phyloP scores from a whole-genome alignment of 2,113 vertebrate species.

The Silurus glanis region DNA sequence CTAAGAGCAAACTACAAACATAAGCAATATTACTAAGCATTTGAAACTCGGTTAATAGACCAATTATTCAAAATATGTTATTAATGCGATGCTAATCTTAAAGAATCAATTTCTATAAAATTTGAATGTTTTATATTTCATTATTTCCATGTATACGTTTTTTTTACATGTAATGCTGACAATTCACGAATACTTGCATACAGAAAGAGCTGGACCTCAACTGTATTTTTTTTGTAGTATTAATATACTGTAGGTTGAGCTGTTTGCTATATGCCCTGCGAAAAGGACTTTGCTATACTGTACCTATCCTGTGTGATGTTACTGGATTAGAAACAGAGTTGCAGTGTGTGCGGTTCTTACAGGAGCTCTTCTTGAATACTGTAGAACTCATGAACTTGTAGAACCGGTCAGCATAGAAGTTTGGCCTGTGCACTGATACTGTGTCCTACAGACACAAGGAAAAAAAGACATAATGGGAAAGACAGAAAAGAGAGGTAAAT shows the following conservation, averaged over 20 bases:
- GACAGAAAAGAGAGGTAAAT: not conserved
- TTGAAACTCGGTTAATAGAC: not conserved
- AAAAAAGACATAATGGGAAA: not conserved
- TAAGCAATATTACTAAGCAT: not conserved
- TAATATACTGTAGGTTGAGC: not conserved
- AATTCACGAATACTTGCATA: not conserved
- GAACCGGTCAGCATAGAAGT: constrained; percentile 96
- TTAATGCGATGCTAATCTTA: not conserved
- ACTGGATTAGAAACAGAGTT: not conserved
- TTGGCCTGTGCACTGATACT: constrained; percentile 92
- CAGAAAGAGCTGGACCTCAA: not conserved
- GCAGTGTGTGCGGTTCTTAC: constrained; percentile 73
- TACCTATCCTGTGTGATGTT: not conserved
- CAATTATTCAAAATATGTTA: not conserved
- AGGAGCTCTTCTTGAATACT: constrained; percentile 91
- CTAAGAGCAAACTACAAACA: not conserved
- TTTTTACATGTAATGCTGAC: not conserved
- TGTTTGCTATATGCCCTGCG: not conserved
- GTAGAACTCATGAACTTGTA: constrained; percentile 93
- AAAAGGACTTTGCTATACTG: not conserved
- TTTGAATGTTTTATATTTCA: not conserved
- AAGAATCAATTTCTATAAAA: not conserved
- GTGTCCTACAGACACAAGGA: constrained; percentile 79
- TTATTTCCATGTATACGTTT: no score
- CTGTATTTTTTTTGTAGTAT: not conserved